phyloP scores from a whole-genome alignment of 2,888 invertebrate species.

The Hoplodrina ambigua region DNA sequence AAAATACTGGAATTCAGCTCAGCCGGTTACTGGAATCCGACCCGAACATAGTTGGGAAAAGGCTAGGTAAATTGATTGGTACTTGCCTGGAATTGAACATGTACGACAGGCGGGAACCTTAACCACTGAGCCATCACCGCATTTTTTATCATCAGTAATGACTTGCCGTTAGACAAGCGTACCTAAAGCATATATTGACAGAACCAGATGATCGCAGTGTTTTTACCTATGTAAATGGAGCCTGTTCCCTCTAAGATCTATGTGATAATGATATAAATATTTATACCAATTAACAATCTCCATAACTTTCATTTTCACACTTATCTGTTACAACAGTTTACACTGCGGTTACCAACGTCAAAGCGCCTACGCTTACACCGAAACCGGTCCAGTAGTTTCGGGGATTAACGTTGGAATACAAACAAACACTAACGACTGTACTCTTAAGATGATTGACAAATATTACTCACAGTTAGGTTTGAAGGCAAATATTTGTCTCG shows the following conservation, averaged over 20 bases:
- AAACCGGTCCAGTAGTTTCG: constrained; percentile 63
- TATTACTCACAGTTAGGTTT: constrained; percentile 48
- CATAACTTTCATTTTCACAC: constrained; percentile 43
- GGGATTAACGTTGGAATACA: constrained; percentile 58
- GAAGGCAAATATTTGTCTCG: constrained; percentile 38
- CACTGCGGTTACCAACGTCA: constrained; percentile 14
- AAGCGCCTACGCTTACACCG: constrained; percentile 38
- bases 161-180: background rate
- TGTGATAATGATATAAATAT: constrained; percentile 15
- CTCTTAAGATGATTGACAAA: constrained; percentile 62
- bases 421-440: constrained; percentile 48
- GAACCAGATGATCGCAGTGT: background rate
- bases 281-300: constrained; percentile 35
- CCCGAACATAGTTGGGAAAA: too few species aligned
- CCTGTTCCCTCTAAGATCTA: background rate
- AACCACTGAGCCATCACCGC: too few species aligned
- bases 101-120: too few species aligned
- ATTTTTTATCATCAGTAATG: background rate
- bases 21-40: too few species aligned
- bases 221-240: background rate
- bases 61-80: too few species aligned
- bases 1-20: too few species aligned
- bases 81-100: too few species aligned
- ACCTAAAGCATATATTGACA: constrained; percentile 13
- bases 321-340: constrained; percentile 46